A percentile compares a stretch with the other conserved stretches of the same genome.
phyloP scores from a whole-genome alignment of 2,113 vertebrate genomes.

The Rattus rattus region DNA sequence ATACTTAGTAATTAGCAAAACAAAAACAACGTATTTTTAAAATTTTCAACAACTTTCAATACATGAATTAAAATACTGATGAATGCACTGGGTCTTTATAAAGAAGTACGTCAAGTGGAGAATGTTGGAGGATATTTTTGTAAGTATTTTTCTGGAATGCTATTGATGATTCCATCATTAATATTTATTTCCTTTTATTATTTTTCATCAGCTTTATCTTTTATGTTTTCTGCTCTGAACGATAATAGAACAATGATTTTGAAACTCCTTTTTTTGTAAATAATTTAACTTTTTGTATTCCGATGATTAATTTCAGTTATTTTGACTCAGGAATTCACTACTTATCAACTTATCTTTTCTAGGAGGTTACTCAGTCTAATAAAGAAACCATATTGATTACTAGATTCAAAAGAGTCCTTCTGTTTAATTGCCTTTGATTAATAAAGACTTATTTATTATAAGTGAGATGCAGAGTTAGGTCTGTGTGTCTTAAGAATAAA shows the following conservation, averaged over 20 bases:
- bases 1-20: neutral
- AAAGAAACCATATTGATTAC: neutral
- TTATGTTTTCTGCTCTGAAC: neutral
- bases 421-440: neutral
- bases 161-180: neutral
- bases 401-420: neutral
- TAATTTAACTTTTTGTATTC: neutral
- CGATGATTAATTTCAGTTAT: neutral
- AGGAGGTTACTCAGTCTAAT: neutral
- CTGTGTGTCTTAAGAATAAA: neutral
- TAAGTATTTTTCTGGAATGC: neutral
- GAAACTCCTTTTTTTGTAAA: neutral
- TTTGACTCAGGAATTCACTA: neutral
- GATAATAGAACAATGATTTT: neutral
- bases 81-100: neutral
- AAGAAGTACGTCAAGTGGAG: neutral
- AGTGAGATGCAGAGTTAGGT: neutral
- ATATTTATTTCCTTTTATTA: neutral
- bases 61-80: neutral
- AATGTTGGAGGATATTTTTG: neutral
- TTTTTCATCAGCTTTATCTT: neutral
- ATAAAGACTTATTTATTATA: neutral
- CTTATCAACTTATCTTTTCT: constrained; percentile 13
- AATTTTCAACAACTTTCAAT: neutral
- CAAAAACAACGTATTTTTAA: neutral